phyloP scores from a whole-genome alignment of 2,113 vertebrate species.

The Dicaeum eximium region DNA sequence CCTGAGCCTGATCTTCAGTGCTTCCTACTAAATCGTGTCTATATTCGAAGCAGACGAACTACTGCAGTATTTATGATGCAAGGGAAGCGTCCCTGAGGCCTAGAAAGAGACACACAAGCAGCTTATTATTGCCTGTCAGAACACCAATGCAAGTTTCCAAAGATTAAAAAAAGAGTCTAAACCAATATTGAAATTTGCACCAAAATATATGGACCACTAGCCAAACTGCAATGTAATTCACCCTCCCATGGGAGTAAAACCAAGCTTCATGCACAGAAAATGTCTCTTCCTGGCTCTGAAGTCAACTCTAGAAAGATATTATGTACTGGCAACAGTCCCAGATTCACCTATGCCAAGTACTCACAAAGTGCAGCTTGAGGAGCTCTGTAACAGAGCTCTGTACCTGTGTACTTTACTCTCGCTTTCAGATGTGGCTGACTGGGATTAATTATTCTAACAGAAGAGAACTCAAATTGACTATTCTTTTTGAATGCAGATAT shows the following conservation, averaged over 20 bases:
- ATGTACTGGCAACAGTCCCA: background rate
- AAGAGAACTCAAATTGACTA: background rate
- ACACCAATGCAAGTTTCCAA: background rate
- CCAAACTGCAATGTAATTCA: background rate
- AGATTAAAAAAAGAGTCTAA: background rate
- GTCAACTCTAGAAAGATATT: background rate
- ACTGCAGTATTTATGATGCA: background rate
- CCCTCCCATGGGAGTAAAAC: background rate
- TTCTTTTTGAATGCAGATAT: background rate
- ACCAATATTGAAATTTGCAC: background rate
- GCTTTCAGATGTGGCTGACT: background rate
- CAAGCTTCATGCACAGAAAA: background rate
- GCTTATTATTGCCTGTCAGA: background rate
- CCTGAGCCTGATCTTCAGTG: background rate
- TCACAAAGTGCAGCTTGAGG: background rate
- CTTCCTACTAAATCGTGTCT: background rate
- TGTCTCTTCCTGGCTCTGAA: background rate
- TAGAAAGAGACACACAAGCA: background rate
- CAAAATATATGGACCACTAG: background rate
- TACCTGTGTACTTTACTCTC: background rate
- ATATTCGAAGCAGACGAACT: background rate
- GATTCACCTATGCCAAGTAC: slow-evolving; percentile 16
- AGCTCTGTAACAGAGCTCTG: background rate
- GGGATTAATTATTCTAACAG: slow-evolving; percentile 6
- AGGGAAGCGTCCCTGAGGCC: background rate